These are phyloP conservation scores for Mya arenaria DNA, from an alignment of 1,140 invertebrate genomes.

Conservation along the genomic window DNA sequence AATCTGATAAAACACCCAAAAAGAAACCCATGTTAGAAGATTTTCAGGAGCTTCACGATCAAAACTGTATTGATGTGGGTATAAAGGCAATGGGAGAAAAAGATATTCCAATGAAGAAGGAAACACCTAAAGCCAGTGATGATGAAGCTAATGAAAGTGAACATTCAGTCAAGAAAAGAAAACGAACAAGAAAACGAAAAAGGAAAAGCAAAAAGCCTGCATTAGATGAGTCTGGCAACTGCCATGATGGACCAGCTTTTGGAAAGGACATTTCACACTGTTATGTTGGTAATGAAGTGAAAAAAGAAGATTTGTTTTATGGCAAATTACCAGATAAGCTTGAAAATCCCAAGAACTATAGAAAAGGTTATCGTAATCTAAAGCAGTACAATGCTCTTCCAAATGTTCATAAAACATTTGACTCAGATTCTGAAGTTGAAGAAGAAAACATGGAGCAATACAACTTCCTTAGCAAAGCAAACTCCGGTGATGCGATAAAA, in stretches of 20 bases:
- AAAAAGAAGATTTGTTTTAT: slow-evolving; percentile 1
- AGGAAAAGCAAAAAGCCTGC: not conserved
- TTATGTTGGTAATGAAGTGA: too few species aligned
- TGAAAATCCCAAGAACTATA: slow-evolving; percentile 40
- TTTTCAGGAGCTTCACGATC: too few species aligned
- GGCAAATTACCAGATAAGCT: slow-evolving; percentile 37
- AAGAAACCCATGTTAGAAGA: too few species aligned
- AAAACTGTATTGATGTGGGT: too few species aligned
- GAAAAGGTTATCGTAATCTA: slow-evolving; percentile 33
- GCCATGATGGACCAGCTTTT: too few species aligned
- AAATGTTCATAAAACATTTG: slow-evolving; percentile 31
- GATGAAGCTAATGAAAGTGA: not conserved
- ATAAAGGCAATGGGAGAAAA: too few species aligned
- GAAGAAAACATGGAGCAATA: slow-evolving; percentile 32
- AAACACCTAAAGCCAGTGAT: too few species aligned
- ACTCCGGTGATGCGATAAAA: not conserved
- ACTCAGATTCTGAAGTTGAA: slow-evolving; percentile 5
- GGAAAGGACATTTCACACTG: too few species aligned
- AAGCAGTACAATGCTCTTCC: not conserved
- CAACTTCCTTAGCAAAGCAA: slow-evolving; percentile 30
- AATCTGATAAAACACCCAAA: too few species aligned
- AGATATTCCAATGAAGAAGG: too few species aligned
- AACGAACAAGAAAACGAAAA: slow-evolving; percentile 35
- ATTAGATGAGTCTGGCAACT: too few species aligned
- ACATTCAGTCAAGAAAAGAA: not conserved